Conservation (phyloP, 2,797 vertebrate species). For the Spondyliosoma cantharus region DNA sequence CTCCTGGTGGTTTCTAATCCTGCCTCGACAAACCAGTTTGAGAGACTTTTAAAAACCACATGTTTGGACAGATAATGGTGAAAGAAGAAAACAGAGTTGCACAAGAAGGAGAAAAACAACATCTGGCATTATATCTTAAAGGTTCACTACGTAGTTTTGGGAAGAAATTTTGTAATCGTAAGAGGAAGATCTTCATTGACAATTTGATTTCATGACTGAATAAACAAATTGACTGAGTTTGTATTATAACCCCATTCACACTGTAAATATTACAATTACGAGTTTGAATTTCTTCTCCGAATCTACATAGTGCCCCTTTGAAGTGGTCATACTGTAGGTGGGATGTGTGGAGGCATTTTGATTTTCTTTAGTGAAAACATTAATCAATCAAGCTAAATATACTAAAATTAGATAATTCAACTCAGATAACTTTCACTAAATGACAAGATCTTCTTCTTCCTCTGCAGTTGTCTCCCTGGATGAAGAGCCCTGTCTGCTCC, state of each 20-base stretch:
- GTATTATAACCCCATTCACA: no score
- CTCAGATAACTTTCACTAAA: not conserved
- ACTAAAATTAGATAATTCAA: not conserved
- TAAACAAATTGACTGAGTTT: no score
- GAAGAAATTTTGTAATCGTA: no score
- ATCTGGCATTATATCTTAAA: no score
- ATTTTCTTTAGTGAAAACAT: not conserved
- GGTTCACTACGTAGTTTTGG: no score
- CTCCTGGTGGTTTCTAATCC: conserved; percentile 24
- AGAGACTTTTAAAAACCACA: conserved; percentile 47
- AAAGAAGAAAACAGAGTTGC: conserved; percentile 23
- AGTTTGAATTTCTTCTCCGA: no score
- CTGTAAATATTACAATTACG: no score
- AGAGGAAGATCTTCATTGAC: no score
- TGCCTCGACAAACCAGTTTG: conserved; percentile 62
- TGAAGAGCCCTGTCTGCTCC: conserved; percentile 84
- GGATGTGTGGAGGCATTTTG: not conserved
- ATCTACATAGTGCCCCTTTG: not conserved
- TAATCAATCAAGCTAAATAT: not conserved
- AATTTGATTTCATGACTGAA: no score
- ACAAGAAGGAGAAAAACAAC: not conserved
- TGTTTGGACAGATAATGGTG: not conserved
- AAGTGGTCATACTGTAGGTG: not conserved
- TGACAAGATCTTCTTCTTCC: not conserved
- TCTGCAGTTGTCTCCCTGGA: conserved; percentile 88